Evolutionary conservation across 92 coral and sea anemone species (phyloP).

Genomic region (Actinernus sp.): DNA sequence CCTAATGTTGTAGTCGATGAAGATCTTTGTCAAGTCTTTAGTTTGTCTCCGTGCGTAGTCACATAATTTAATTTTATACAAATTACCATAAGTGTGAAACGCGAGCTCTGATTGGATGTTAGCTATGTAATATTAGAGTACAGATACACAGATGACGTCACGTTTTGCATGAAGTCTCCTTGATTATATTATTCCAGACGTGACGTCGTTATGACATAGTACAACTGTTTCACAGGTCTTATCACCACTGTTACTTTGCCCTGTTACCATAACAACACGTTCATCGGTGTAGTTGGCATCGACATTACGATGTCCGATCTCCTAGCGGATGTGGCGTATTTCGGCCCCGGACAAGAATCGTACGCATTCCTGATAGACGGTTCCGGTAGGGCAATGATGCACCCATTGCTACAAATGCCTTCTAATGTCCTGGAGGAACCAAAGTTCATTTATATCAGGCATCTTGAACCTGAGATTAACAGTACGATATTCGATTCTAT

Average conservation of each 20-base stretch:
- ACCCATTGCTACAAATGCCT: slow-evolving; percentile 52
- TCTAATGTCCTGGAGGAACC: slow-evolving; percentile 46
- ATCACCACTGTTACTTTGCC: slow-evolving; percentile 41
- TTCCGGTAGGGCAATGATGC: slow-evolving; percentile 48
- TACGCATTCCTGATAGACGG: slow-evolving; percentile 52
- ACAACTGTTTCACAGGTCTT: slow-evolving; percentile 30
- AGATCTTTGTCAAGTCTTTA: no score
- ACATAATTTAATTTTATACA: no score
- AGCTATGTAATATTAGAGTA: no score
- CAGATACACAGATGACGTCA: no score
- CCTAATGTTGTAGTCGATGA: no score
- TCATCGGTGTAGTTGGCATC: slow-evolving; percentile 54
- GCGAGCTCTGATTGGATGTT: no score
- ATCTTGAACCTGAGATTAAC: slow-evolving; percentile 33
- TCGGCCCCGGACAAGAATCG: slow-evolving; percentile 36
- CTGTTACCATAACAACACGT: slow-evolving; percentile 21
- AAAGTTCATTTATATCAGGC: slow-evolving; percentile 26
- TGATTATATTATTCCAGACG: no score
- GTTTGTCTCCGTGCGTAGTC: no score
- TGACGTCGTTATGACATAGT: no score
- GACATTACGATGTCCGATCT: slow-evolving; percentile 46
- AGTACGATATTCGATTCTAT: slow-evolving; percentile 40
- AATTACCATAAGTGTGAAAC: no score
- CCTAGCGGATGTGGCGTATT: slow-evolving; percentile 46
- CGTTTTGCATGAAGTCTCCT: no score